Evolutionary conservation across 2,888 invertebrate genomes (phyloP).

Genomic region (Spodoptera exigua): DNA sequence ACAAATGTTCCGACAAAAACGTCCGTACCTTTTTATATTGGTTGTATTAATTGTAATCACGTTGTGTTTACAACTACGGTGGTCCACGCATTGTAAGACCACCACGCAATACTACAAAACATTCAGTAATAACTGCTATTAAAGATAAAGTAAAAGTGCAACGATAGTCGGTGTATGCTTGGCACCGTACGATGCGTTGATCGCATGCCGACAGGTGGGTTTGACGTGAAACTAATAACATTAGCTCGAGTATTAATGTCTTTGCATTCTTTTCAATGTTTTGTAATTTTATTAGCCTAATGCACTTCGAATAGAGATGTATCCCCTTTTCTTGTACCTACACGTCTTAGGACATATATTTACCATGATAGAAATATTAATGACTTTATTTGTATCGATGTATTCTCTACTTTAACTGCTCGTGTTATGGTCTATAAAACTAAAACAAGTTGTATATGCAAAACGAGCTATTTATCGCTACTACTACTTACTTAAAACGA

Average conservation of each 20-base stretch:
- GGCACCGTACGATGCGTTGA: constrained; percentile 30
- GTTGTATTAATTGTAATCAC: too few relatives aligned
- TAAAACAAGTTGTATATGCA: too few relatives aligned
- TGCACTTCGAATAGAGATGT: constrained; percentile 2
- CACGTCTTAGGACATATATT: too few relatives aligned
- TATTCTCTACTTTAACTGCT: too few relatives aligned
- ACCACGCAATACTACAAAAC: neutral
- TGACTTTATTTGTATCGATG: too few relatives aligned
- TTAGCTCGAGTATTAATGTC: constrained; percentile 20
- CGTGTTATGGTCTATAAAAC: too few relatives aligned
- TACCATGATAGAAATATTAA: too few relatives aligned
- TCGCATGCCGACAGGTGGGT: constrained; percentile 32
- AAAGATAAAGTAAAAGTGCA: constrained; percentile 24
- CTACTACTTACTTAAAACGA: neutral
- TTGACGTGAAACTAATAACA: constrained; percentile 9
- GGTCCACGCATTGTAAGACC: neutral
- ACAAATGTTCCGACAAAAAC: too few relatives aligned
- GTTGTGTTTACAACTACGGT: neutral
- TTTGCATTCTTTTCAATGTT: constrained; percentile 24
- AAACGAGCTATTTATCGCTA: too few relatives aligned
- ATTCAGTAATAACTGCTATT: too few relatives aligned
- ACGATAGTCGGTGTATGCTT: constrained; percentile 14
- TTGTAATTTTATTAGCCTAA: constrained; percentile 8
- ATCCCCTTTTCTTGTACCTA: too few relatives aligned
- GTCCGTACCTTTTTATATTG: too few relatives aligned